Percentiles rank a stretch among this genome's conserved stretches.
Conservation (phyloP, 2,888 invertebrate species). For the Brachyopa scutellaris region DNA sequence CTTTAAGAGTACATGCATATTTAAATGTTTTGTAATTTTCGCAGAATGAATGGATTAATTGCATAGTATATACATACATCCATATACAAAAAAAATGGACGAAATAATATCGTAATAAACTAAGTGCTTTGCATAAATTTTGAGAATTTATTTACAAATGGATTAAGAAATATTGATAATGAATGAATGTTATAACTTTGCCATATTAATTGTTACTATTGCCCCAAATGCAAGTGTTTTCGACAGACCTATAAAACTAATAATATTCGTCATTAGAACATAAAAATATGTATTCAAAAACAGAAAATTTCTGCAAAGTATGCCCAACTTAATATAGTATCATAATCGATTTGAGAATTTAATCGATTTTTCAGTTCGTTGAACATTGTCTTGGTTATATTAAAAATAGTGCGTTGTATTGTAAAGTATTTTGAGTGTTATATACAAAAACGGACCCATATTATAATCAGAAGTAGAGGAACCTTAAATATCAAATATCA, state of each 20-base stretch:
- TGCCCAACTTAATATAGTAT: too few relatives aligned
- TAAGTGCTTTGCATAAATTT: background rate
- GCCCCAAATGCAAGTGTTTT: background rate
- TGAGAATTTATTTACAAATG: background rate
- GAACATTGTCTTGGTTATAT: too few relatives aligned
- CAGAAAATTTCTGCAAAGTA: too few relatives aligned
- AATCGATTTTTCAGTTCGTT: background rate
- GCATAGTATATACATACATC: conserved; percentile 4
- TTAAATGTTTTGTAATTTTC: too few relatives aligned
- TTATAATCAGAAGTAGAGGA: background rate
- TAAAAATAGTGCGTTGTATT: too few relatives aligned
- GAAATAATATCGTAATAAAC: conserved; percentile 2
- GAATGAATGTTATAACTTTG: too few relatives aligned
- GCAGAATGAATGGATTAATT: background rate
- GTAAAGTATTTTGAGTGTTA: too few relatives aligned
- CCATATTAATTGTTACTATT: background rate
- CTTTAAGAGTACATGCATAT: too few relatives aligned
- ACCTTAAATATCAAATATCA: conserved; percentile 12
- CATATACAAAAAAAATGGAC: conserved; percentile 12
- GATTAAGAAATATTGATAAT: too few relatives aligned
- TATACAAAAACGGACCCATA: too few relatives aligned
- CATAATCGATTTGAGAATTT: too few relatives aligned
- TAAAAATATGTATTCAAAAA: conserved; percentile 10
- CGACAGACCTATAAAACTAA: too few relatives aligned
- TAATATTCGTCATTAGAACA: conserved; percentile 19